Base-by-base conservation (phyloP, 2,797 vertebrate genomes). In the Yasuhikotakia modesta region DNA sequence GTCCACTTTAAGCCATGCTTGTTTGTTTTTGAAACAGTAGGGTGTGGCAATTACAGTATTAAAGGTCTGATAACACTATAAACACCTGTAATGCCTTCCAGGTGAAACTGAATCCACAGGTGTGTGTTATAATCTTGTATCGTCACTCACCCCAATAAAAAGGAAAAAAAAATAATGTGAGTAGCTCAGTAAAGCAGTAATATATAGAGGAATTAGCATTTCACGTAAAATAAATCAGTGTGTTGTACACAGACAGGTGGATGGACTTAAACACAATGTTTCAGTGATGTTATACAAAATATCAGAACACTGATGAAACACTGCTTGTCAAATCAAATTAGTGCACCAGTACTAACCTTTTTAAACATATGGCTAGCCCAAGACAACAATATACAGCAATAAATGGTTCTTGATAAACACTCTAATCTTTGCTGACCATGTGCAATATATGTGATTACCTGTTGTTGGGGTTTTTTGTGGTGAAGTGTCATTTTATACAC, bases 21-120 rank as follows among this genome's bases (percentile, higher is more conserved):
- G 19, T 22, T 69, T 50, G 48, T 72, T 66, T 79, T 67, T 72
- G 39, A 68, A 68, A 61, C 30, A 7, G 21, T 16, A 52, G n/a
- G 32, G 21, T 72, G 46, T 67, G 61, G 27, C 46, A 68, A 21
- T 50, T 73, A 57, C 35, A 55, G 50, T 27, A 73, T 69, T 55
- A 77, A 67, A 52, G 17, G 46, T n/a, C 21, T 72, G 61, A 73
- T 68, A 81, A 81, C 52, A 22, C 58, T 57, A 6, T 3, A 52
- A 55, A 57, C 39, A 19, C 60, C 6, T 65, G 22, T 71, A 70
- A 70, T 53, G 21, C 39, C n/a, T 24, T 76, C 14, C 66, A 57
- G 53, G 57, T 70, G 24, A 52, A 50, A 45, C 27, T 13, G 48
- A 61, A 57, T 48, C 5, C 67, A 21, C 46, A 13, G 13, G 16